These are phyloP conservation scores for Argyra leucocephala DNA, from an alignment of 2,888 invertebrate genomes.

Conservation along the genomic window DNA sequence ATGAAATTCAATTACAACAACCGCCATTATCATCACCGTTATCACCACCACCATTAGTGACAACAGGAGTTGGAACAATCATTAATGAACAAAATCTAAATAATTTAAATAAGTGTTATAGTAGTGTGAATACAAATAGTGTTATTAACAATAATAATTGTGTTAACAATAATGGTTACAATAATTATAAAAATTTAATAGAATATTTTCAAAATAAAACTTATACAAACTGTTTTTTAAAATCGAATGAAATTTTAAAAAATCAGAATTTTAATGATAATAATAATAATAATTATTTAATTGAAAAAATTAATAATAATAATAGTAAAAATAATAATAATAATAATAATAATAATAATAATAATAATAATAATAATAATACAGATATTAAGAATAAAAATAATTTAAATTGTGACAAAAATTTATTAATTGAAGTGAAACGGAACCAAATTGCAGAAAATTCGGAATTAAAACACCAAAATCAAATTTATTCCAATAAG, in stretches of 20 bases:
- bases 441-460: too few relatives aligned
- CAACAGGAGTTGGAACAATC: background rate
- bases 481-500: too few relatives aligned
- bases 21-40: background rate
- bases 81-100: background rate
- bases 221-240: background rate
- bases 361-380: background rate
- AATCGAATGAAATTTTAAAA: background rate
- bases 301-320: background rate
- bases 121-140: background rate
- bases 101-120: background rate
- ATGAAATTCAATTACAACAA: background rate
- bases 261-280: background rate
- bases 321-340: background rate
- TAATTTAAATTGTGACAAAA: background rate
- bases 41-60: background rate
- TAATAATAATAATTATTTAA: background rate
- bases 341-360: background rate
- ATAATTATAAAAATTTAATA: constrained; percentile 3
- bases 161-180: background rate
- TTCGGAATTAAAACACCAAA: too few relatives aligned
- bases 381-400: background rate
- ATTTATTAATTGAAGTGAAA: background rate
- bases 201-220: constrained; percentile 9
- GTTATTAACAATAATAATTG: background rate